phyloP scores from a whole-genome alignment of 2,113 vertebrate genomes.

The Corydoras maculifer region DNA sequence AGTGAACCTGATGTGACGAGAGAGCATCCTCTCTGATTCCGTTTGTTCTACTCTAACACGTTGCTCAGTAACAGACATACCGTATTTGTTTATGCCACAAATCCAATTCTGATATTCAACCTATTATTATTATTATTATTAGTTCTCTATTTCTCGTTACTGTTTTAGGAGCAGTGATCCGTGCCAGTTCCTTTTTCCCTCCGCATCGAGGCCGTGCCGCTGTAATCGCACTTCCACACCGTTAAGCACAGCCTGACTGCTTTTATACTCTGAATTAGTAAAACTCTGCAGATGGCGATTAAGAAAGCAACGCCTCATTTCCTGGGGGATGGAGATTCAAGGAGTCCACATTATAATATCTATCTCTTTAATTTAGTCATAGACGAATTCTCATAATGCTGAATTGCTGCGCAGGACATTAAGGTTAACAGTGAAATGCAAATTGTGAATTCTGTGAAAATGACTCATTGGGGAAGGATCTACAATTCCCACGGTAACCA shows the following conservation, averaged over 20 bases:
- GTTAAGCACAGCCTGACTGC: constrained; percentile 19
- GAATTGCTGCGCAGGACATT: constrained; percentile 56
- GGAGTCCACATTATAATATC: constrained; percentile 54
- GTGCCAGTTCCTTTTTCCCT: no score
- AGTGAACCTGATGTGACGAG: no score
- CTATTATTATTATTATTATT: no score
- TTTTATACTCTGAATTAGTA: not conserved
- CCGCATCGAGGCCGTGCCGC: no score
- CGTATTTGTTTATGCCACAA: no score
- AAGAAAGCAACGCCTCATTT: constrained; percentile 45
- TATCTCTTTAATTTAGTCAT: constrained; percentile 63
- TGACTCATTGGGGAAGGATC: constrained; percentile 51
- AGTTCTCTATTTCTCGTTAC: no score
- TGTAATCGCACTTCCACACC: not conserved
- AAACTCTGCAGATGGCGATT: constrained; percentile 30
- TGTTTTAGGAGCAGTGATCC: no score
- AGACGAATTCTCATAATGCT: constrained; percentile 54
- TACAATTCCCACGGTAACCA: constrained; percentile 41
- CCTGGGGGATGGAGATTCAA: constrained; percentile 35
- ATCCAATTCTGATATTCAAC: no score
- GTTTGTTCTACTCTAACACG: not conserved
- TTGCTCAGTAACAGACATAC: no score
- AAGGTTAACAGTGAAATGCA: constrained; percentile 56
- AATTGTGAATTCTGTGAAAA: constrained; percentile 29
- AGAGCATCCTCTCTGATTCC: not conserved